Evolutionary conservation across 2,113 vertebrate species (phyloP).

Genomic region (Stegostoma tigrinum): DNA sequence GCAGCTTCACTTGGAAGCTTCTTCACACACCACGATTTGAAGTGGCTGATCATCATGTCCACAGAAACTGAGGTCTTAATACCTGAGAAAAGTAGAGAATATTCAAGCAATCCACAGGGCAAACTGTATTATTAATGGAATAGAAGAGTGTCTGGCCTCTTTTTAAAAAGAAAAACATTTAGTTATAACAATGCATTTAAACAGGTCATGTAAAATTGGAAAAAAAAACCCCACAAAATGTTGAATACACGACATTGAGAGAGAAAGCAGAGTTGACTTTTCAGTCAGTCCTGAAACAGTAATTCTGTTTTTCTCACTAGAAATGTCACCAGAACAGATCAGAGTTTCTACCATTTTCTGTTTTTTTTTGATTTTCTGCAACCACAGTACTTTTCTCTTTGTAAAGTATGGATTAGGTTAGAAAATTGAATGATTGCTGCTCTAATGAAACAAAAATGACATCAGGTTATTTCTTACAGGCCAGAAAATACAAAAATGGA

Average conservation of each 20-base stretch:
- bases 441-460: not conserved
- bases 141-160: not conserved
- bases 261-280: not conserved
- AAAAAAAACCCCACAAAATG: not conserved
- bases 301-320: not conserved
- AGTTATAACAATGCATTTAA: too few species aligned
- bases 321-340: not conserved
- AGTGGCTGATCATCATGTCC: conserved; percentile 52
- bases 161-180: not conserved
- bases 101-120: not conserved
- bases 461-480: not conserved
- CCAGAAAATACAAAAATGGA: not conserved
- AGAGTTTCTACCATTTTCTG: not conserved
- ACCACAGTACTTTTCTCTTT: too few species aligned
- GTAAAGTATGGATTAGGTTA: not conserved
- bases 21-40: conserved; percentile 58
- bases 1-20: conserved; percentile 9
- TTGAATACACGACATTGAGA: not conserved
- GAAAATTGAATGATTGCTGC: not conserved
- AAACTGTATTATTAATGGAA: not conserved
- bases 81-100: conserved; percentile 45
- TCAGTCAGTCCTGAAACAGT: not conserved
- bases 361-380: not conserved
- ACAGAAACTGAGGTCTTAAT: conserved; percentile 53
- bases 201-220: too few species aligned